Evolutionary conservation across 2,888 invertebrate species (phyloP), one percentile per base, ranked within the genome.

Genomic region (Orchesella flavescens): DNA sequence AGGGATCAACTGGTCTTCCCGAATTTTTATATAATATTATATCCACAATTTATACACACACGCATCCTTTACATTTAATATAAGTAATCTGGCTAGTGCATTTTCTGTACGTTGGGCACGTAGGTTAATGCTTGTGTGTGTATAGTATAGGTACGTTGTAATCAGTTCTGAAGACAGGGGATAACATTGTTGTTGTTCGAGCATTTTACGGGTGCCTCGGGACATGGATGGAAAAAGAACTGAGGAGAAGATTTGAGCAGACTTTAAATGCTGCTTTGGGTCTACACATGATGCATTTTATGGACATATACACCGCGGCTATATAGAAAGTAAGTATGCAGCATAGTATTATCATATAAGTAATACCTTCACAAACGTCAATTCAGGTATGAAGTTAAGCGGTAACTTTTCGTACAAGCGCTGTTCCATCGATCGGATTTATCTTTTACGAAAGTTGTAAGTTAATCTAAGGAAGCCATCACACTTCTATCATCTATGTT

Each of bases 1-100:
- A 69, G 53, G 75, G 74, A 81, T 81, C 81, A 81, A 81, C 81
- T 81, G 81, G 81, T 81, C 81, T 81, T 69, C 44, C 75, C 59
- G 15, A 81, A 75, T 81, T 81, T 81, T 61, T 81, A 81, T 57
- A 46, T 81, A n/a, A n/a, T n/a, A n/a, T n/a, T n/a, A n/a, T 74
- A 74, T 73, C 80, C 59, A 68, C 73, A 74, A 74, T 63, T 66
- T 74, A 74, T 68, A 79, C 43, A 55, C 43, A 55, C 66, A 72
- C 71, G 63, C 79, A 63, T 65, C 43, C 57, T 72, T 34, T 46
- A 13, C 43, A 12, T 69, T 17, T 66, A 44, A 44, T 34, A 43
- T 24, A 57, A 19, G 57, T 10, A 57, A 61, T 61, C 57, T 57
- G n/a, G 2, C 19, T 57, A n/a, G 61, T 49, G 69, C 13, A 69